Evolutionary conservation across 2,888 invertebrate genomes (phyloP).

Genomic region (Standfussiana lucernea): DNA sequence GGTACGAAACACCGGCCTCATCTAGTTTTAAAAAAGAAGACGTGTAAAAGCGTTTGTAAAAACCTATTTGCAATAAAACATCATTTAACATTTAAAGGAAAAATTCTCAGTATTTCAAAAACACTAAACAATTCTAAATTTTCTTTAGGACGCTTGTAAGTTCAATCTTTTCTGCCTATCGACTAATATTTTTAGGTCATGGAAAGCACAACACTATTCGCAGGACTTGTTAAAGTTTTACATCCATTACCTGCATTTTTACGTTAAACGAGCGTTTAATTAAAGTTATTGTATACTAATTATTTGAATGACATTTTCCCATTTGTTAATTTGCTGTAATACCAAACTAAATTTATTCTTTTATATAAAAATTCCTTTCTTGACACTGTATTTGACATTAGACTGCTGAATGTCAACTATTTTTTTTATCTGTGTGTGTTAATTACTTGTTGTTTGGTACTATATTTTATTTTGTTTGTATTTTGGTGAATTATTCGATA

Average conservation of each 20-base stretch:
- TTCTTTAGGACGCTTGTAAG: neutral
- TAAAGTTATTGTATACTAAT: neutral
- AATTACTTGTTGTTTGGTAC: neutral
- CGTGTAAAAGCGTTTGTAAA: no score
- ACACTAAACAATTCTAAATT: neutral
- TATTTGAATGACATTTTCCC: constrained; percentile 2
- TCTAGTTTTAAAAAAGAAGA: no score
- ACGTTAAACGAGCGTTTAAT: no score
- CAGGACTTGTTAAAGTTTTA: neutral
- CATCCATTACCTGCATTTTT: neutral
- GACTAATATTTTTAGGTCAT: neutral
- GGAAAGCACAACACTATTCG: neutral
- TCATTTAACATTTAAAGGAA: no score
- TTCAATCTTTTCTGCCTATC: neutral
- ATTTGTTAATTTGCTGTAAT: neutral
- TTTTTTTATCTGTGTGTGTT: constrained; percentile 15
- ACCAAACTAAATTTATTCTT: neutral
- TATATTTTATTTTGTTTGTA: neutral
- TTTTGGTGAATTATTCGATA: constrained; percentile 21
- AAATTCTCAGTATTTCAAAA: no score
- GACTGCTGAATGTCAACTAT: constrained; percentile 17
- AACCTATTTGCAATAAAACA: no score
- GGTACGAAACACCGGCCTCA: no score
- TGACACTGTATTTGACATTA: constrained; percentile 22
- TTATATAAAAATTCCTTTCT: constrained; percentile 8